Percentiles rank a stretch among this genome's conserved stretches.
These are phyloP conservation scores for Python bivittatus DNA, from an alignment of 2,113 vertebrate genomes.

Conservation along the genomic window DNA sequence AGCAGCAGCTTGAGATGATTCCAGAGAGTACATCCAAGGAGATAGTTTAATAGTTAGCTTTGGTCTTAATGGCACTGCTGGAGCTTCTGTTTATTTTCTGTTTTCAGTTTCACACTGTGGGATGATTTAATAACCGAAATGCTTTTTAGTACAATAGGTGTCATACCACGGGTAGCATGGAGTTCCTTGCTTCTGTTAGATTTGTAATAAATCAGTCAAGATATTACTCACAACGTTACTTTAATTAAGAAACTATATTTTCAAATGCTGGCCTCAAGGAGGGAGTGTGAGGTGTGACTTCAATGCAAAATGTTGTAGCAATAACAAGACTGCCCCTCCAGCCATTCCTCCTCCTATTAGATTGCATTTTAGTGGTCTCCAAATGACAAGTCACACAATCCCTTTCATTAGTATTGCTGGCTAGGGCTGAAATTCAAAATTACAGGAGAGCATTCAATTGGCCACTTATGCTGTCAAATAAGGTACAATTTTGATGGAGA, in stretches of 20 bases:
- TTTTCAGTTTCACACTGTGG: neutral
- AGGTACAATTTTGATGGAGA: neutral
- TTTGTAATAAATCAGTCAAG: constrained; percentile 17
- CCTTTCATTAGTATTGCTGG: neutral
- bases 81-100: constrained; percentile 43
- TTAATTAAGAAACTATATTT: constrained; percentile 39
- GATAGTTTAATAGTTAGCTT: constrained; percentile 48
- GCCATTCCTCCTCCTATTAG: neutral
- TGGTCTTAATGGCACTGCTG: constrained; percentile 19
- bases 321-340: neutral
- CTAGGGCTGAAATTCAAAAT: neutral
- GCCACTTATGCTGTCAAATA: neutral
- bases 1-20: constrained; percentile 19
- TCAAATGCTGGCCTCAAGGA: neutral
- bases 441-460: neutral
- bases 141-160: neutral
- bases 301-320: neutral
- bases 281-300: neutral
- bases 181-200: constrained; percentile 9
- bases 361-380: neutral
- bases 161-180: neutral
- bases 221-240: neutral
- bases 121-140: neutral
- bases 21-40: constrained; percentile 14
- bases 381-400: neutral